Conservation (phyloP, 2,797 vertebrate species). For the Neosilurus mollespiculum region DNA sequence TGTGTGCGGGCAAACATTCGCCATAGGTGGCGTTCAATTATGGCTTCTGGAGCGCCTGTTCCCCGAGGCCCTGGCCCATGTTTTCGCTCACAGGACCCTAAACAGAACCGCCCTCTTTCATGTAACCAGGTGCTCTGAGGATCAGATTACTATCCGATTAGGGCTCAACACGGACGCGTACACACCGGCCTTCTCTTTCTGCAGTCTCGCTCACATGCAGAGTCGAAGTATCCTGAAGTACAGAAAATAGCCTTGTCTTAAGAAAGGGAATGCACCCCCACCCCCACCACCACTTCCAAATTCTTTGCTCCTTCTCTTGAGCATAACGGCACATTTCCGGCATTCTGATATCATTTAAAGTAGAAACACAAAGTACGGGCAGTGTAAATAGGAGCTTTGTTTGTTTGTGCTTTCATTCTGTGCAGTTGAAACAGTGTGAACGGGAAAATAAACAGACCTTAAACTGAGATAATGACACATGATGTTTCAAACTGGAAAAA, state of each 20-base stretch:
- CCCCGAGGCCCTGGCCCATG: constrained; percentile 41
- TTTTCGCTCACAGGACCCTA: constrained; percentile 46
- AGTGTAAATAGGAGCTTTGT: constrained; percentile 47
- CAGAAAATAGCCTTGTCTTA: constrained; percentile 4
- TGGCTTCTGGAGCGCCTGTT: constrained; percentile 14
- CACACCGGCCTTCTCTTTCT: constrained; percentile 28
- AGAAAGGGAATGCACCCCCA: neutral
- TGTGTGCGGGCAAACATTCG: constrained; percentile 54
- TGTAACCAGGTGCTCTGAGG: constrained; percentile 66
- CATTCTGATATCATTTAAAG: constrained; percentile 53
- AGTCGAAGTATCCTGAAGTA: constrained; percentile 17
- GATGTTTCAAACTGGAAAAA: neutral
- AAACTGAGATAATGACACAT: constrained; percentile 18
- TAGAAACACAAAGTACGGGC: constrained; percentile 7
- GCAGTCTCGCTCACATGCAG: neutral
- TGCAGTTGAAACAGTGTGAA: constrained; percentile 7
- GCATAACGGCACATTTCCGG: constrained; percentile 63
- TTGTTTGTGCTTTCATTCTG: constrained; percentile 16
- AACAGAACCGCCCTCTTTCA: constrained; percentile 49
- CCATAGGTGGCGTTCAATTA: constrained; percentile 44
- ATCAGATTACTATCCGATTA: constrained; percentile 67
- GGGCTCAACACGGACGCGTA: constrained; percentile 47
- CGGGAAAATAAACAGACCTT: constrained; percentile 15
- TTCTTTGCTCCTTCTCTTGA: constrained; percentile 25
- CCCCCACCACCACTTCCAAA: neutral